Evolutionary conservation across 2,797 vertebrate species (phyloP).

Genomic region (Erethizon dorsatum): DNA sequence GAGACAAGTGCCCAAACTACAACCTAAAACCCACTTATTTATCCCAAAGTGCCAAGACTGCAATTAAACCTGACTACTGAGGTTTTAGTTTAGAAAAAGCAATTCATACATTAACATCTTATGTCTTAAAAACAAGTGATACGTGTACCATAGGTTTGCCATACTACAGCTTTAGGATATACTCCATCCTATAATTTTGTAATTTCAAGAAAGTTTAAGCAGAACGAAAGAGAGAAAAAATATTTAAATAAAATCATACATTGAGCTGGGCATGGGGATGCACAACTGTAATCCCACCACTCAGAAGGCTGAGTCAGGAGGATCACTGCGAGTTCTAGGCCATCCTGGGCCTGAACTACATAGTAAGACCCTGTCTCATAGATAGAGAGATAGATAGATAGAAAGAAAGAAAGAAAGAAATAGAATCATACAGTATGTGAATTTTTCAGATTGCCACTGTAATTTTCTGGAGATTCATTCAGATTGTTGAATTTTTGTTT

Average conservation of each 20-base stretch:
- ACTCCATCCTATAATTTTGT: background rate
- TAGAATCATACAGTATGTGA: constrained; percentile 9
- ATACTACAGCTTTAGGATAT: background rate
- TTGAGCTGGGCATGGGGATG: background rate
- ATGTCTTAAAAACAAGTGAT: background rate
- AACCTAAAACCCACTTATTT: background rate
- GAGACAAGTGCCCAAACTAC: background rate
- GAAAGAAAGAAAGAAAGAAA: background rate
- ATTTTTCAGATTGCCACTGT: background rate
- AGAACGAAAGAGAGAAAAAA: background rate
- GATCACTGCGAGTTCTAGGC: background rate
- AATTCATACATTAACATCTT: background rate
- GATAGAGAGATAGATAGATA: background rate
- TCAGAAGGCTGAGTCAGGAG: background rate
- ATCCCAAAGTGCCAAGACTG: background rate
- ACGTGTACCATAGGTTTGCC: background rate
- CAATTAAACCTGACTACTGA: background rate
- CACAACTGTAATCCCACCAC: background rate
- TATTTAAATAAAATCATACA: background rate
- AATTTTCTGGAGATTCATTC: background rate
- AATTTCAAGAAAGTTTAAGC: constrained; percentile 38
- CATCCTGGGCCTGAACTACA: background rate
- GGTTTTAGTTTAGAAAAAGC: background rate
- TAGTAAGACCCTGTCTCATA: background rate
- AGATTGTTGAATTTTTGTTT: background rate